Evolutionary conservation across 2,888 invertebrate genomes (phyloP).

Genomic region (Philereme transversata): DNA sequence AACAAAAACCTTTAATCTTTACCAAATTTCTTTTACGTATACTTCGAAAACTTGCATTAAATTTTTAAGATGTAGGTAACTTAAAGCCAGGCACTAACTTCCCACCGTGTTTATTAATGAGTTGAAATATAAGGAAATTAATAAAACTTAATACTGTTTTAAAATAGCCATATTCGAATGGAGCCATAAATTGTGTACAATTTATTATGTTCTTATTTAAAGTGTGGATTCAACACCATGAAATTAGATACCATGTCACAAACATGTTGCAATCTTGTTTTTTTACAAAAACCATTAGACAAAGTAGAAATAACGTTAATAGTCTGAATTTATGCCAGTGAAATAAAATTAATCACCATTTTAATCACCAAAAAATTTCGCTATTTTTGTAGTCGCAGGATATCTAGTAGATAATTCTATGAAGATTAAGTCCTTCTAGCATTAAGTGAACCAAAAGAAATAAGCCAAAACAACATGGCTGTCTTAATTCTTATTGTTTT

Average conservation of each 20-base stretch:
- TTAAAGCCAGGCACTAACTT: neutral
- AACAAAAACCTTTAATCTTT: no score
- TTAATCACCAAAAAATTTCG: no score
- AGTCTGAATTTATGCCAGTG: neutral
- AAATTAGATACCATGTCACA: slow-evolving; percentile 51
- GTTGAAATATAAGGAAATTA: slow-evolving; percentile 44
- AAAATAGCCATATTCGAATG: slow-evolving; percentile 54
- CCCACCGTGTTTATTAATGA: slow-evolving; percentile 9
- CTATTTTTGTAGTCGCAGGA: no score
- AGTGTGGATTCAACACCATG: slow-evolving; percentile 53
- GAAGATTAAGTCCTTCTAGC: no score
- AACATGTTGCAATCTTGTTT: slow-evolving; percentile 30
- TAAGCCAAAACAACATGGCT: no score
- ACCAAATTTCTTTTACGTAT: no score
- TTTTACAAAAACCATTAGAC: slow-evolving; percentile 27
- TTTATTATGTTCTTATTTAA: slow-evolving; percentile 52
- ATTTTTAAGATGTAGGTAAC: no score
- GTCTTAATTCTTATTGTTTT: no score
- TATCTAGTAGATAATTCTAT: no score
- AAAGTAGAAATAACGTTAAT: slow-evolving; percentile 28
- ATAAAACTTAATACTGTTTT: slow-evolving; percentile 50
- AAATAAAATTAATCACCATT: no score
- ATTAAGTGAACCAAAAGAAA: no score
- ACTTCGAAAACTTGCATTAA: no score
- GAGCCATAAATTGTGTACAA: slow-evolving; percentile 51